Evolutionary conservation across 2,113 vertebrate species (phyloP).

Genomic region (Corapipo altera): DNA sequence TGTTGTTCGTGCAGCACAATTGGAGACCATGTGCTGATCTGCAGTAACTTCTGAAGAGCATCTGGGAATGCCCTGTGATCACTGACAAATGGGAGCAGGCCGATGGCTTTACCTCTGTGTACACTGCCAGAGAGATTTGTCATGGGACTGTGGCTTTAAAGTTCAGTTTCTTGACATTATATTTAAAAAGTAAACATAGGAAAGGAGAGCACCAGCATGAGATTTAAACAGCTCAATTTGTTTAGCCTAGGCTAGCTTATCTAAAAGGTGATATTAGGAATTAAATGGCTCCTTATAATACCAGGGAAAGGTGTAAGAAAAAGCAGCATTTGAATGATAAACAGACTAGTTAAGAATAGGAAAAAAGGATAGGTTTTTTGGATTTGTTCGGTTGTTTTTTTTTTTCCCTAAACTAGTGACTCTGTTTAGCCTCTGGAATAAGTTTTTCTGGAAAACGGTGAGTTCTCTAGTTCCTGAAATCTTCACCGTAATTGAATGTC

Average conservation of each 20-base stretch:
- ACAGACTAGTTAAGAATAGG: not conserved
- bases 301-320: not conserved
- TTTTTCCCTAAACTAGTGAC: not conserved
- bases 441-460: not conserved
- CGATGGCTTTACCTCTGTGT: not conserved
- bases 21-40: not conserved
- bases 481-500: not conserved
- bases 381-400: not conserved
- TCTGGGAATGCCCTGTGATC: not conserved
- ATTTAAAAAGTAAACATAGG: not conserved
- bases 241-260: not conserved
- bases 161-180: not conserved
- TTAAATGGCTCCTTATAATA: not conserved
- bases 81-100: not conserved
- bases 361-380: not conserved
- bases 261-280: not conserved
- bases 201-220: not conserved
- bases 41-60: not conserved
- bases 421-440: not conserved
- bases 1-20: not conserved
- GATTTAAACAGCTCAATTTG: not conserved
- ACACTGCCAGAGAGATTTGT: not conserved
- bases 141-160: not conserved
- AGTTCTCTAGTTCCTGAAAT: not conserved
- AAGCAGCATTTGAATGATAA: not conserved